A percentile compares a stretch with the other conserved stretches of the same genome.
Conservation (phyloP, 2,888 invertebrate species). For the Drosophila peninsularis region DNA sequence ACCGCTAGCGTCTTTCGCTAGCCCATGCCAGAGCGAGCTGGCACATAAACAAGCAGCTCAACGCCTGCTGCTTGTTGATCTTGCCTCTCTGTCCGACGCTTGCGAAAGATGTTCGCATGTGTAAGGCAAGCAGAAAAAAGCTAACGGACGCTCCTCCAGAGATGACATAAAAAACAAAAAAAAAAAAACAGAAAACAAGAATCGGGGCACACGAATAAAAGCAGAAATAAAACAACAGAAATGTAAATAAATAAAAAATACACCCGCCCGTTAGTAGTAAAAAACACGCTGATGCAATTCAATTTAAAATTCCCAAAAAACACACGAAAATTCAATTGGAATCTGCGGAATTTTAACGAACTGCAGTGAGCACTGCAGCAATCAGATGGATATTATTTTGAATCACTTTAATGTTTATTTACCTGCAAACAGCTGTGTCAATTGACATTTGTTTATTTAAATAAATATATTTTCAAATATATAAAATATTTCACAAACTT, state of each 20-base stretch:
- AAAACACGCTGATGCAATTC: constrained; percentile 22
- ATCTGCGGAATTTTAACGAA: constrained; percentile 27
- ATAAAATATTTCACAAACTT: neutral
- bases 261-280: constrained; percentile 38
- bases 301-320: neutral
- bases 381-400: neutral
- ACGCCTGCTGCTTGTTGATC: constrained; percentile 5
- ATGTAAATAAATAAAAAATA: constrained; percentile 55
- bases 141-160: constrained; percentile 42
- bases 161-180: constrained; percentile 57
- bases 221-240: constrained; percentile 25
- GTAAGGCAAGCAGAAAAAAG: constrained; percentile 19
- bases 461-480: constrained; percentile 1
- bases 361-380: constrained; percentile 6
- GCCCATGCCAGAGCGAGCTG: constrained; percentile 17
- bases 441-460: constrained; percentile 23
- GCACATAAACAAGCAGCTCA: constrained; percentile 48
- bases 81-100: constrained; percentile 7
- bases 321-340: neutral
- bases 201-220: constrained; percentile 22
- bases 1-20: constrained; percentile 42
- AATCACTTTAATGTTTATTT: constrained; percentile 13
- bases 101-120: constrained; percentile 6
- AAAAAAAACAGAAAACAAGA: constrained; percentile 12
- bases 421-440: neutral